Conservation (phyloP, 2,888 invertebrate species). For the Sinelater perroti region DNA sequence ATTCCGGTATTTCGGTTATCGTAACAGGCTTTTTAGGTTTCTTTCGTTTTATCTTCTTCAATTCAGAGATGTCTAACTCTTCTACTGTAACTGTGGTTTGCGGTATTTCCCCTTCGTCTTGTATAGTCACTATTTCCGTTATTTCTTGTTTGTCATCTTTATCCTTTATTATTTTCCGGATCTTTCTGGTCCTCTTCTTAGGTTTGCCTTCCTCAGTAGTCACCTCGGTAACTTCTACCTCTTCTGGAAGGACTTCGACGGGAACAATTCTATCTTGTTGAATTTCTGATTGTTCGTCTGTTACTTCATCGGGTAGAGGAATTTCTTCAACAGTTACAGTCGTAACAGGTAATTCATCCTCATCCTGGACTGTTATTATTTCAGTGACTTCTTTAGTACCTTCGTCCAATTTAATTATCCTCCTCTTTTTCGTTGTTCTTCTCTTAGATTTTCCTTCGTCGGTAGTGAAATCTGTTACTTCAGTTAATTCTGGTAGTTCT, state of each 20-base stretch:
- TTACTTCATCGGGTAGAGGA: conserved; percentile 28
- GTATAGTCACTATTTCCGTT: conserved; percentile 41
- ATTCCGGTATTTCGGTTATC: conserved; percentile 51
- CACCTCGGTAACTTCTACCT: conserved; percentile 50
- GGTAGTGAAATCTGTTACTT: conserved; percentile 41
- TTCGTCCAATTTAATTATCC: conserved; percentile 49
- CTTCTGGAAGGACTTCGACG: conserved; percentile 47
- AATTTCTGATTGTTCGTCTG: conserved; percentile 39
- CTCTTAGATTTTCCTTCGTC: conserved; percentile 43
- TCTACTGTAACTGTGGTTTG: conserved; percentile 33
- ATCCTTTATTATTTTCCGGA: conserved; percentile 41
- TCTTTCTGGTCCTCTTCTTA: conserved; percentile 47
- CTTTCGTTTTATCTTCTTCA: conserved; percentile 33
- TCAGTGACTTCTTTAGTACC: conserved; percentile 45
- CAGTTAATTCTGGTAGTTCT: conserved; percentile 32
- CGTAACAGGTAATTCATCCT: conserved; percentile 35
- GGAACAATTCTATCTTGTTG: conserved; percentile 32
- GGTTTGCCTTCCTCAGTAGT: conserved; percentile 49
- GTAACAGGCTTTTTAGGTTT: neutral
- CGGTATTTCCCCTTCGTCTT: conserved; percentile 46
- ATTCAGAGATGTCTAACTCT: conserved; percentile 2
- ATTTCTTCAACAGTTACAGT: conserved; percentile 42
- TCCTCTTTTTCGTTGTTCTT: conserved; percentile 41
- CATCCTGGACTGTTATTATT: conserved; percentile 40
- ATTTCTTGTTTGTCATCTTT: conserved; percentile 46